Percentiles rank a stretch among this genome's conserved stretches.
Evolutionary conservation across 2,113 vertebrate species (phyloP).

Genomic region (Plecotus auritus): DNA sequence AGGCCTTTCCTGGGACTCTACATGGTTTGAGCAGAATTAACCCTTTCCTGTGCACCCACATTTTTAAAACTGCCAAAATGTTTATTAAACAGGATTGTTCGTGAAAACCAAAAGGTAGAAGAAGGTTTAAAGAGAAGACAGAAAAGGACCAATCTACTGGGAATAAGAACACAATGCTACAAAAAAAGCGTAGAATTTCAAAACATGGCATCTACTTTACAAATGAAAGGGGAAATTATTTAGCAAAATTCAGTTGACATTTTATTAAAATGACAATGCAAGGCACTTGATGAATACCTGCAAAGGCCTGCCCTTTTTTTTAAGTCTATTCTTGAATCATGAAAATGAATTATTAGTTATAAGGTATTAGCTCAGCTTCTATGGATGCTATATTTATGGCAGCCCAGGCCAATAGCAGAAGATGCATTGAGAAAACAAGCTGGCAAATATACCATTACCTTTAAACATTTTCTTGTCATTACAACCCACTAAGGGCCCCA

Average conservation of each 20-base stretch:
- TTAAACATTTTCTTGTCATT: neutral
- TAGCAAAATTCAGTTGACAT: neutral
- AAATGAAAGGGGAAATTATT: neutral
- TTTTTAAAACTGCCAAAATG: neutral
- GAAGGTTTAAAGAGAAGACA: neutral
- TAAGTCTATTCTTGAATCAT: neutral
- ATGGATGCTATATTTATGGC: neutral
- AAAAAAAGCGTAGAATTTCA: neutral
- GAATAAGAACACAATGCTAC: neutral
- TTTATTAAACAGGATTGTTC: neutral
- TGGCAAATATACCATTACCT: neutral
- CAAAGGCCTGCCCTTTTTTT: neutral
- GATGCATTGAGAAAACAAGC: neutral
- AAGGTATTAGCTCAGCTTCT: neutral
- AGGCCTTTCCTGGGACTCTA: neutral
- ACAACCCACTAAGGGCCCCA: neutral
- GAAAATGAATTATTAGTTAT: rapidly evolving
- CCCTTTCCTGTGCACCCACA: neutral
- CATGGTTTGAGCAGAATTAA: neutral
- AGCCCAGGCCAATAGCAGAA: neutral
- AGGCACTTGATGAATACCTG: neutral
- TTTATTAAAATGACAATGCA: neutral
- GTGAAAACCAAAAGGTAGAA: neutral
- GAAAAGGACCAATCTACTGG: neutral
- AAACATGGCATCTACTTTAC: neutral